Percentiles rank a stretch among this genome's conserved stretches.
Evolutionary conservation across 2,888 invertebrate species (phyloP).

Genomic region (Drosophila nigritarsus): DNA sequence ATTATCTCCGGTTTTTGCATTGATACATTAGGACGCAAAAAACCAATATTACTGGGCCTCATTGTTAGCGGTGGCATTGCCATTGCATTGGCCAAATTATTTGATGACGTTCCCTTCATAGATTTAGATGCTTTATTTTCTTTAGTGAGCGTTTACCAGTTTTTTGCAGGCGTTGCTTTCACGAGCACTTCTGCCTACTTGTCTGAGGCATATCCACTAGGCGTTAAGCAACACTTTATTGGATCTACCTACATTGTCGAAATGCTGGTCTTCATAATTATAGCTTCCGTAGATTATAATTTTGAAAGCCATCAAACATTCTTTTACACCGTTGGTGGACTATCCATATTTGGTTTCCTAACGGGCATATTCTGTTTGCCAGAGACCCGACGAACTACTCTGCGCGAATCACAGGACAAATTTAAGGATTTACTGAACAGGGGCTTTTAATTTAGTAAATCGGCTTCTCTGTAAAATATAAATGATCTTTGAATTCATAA

Average conservation of each 20-base stretch:
- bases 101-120: background rate
- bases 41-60: constrained; percentile 57
- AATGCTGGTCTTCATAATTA: constrained; percentile 64
- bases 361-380: constrained; percentile 65
- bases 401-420: constrained; percentile 66
- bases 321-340: constrained; percentile 59
- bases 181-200: constrained; percentile 48
- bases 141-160: constrained; percentile 59
- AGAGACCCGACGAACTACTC: constrained; percentile 70
- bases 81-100: constrained; percentile 49
- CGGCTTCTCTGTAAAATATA: background rate
- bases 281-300: background rate
- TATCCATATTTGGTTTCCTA: constrained; percentile 57
- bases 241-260: constrained; percentile 57
- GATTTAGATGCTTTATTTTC: background rate
- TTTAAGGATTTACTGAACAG: constrained; percentile 47
- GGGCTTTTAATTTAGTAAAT: constrained; percentile 30
- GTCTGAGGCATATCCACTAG: constrained; percentile 78
- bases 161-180: constrained; percentile 72
- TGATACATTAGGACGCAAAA: constrained; percentile 73
- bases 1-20: constrained; percentile 37
- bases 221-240: constrained; percentile 77
- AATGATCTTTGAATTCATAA: background rate
- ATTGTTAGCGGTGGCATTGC: constrained; percentile 52
- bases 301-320: constrained; percentile 10